Evolutionary conservation across 2,113 vertebrate species (phyloP).

Genomic region (Platycercus adscitus): DNA sequence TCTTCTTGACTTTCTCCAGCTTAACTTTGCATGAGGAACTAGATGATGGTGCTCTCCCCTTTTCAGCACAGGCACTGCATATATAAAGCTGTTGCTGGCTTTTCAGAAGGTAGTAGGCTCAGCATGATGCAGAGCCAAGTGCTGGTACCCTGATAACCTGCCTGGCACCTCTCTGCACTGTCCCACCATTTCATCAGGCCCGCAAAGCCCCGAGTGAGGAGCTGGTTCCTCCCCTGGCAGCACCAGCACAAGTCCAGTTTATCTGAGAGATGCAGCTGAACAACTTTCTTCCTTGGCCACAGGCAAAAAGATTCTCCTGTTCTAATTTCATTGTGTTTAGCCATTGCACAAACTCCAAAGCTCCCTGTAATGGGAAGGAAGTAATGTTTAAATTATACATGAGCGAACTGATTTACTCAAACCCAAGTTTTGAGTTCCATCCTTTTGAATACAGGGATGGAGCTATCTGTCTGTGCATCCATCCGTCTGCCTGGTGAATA

Average conservation of each 20-base stretch:
- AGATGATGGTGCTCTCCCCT: background rate
- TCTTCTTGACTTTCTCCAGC: background rate
- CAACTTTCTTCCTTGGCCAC: background rate
- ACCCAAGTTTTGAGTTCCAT: conserved; percentile 9
- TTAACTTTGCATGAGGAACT: background rate
- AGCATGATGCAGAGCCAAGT: background rate
- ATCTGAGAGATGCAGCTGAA: background rate
- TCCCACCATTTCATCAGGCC: background rate
- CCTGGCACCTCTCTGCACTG: background rate
- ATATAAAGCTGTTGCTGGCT: background rate
- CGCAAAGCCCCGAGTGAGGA: background rate
- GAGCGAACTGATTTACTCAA: conserved; percentile 49
- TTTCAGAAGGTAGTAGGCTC: background rate
- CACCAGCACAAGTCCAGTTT: background rate
- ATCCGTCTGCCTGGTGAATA: background rate
- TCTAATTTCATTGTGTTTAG: conserved; percentile 45
- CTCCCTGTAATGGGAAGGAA: conserved; percentile 54
- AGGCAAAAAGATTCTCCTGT: background rate
- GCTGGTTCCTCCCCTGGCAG: background rate
- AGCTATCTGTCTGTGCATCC: conserved; percentile 29
- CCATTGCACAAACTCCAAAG: conserved; percentile 21
- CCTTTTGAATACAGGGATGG: background rate
- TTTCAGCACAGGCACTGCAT: background rate
- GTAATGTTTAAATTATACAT: conserved; percentile 56
- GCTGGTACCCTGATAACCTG: background rate